phyloP scores from a whole-genome alignment of 2,888 invertebrate species.

The Pimpla rufipes region DNA sequence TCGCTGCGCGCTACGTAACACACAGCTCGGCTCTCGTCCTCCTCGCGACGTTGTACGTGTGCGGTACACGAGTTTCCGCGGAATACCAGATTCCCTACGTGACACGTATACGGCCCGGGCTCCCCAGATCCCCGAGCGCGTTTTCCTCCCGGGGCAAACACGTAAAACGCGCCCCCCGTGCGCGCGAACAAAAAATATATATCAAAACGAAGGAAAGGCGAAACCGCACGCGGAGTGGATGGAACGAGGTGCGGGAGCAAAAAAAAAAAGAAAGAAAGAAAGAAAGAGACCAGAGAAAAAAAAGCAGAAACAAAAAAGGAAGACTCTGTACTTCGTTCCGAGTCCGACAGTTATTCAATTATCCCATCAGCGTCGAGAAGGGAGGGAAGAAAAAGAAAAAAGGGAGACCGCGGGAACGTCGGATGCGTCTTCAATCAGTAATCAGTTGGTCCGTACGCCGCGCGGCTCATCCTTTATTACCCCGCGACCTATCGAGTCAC shows the following conservation, averaged over 20 bases:
- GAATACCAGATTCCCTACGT: conserved; percentile 63
- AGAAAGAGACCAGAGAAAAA: not conserved
- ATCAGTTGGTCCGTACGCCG: not conserved
- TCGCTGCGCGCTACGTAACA: not conserved
- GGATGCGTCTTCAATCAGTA: conserved; percentile 22
- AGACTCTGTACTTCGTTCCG: conserved; percentile 5
- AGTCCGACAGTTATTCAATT: conserved; percentile 23
- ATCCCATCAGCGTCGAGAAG: not conserved
- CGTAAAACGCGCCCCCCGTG: too few relatives aligned
- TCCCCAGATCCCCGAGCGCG: conserved; percentile 34
- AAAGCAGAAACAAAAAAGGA: too few relatives aligned
- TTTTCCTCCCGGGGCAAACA: conserved; percentile 32
- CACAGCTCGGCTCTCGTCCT: conserved; percentile 2
- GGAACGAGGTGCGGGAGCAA: not conserved
- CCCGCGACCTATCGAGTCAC: conserved; percentile 18
- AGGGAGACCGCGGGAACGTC: not conserved
- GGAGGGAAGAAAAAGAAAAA: not conserved
- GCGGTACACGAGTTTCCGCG: conserved; percentile 42
- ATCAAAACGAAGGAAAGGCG: conserved; percentile 12
- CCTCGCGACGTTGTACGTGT: conserved; percentile 2
- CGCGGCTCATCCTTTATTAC: conserved; percentile 30
- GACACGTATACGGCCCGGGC: conserved; percentile 43
- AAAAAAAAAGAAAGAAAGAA: not conserved
- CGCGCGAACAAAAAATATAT: conserved; percentile 12
- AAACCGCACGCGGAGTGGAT: not conserved